A percentile compares a stretch with the other conserved stretches of the same genome.
phyloP scores from a whole-genome alignment of 2,888 invertebrate genomes.

The Eupithecia subfuscata region DNA sequence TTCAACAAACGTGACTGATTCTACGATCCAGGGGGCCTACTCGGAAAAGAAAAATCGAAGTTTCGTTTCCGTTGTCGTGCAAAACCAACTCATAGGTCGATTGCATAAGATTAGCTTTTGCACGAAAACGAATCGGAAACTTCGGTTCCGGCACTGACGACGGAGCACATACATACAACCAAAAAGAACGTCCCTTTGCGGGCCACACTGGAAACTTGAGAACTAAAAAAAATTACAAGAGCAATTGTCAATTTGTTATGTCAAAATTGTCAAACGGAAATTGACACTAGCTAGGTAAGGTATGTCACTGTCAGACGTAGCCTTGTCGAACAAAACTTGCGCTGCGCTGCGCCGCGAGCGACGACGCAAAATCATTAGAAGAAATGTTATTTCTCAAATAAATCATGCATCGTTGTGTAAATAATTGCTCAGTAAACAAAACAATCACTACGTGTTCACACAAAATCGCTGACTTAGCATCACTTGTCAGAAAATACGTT shows the following conservation, averaged over 20 bases:
- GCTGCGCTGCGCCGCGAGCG: constrained; percentile 12
- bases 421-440: background rate
- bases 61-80: no score
- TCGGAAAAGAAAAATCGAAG: no score
- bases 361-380: background rate
- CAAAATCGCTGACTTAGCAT: background rate
- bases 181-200: background rate
- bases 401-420: constrained; percentile 18
- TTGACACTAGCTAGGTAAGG: background rate
- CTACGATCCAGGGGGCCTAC: no score
- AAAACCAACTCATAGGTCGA: no score
- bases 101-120: no score
- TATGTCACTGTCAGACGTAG: background rate
- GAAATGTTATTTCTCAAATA: constrained; percentile 20
- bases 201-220: background rate
- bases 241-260: background rate
- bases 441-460: constrained; percentile 13
- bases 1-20: no score
- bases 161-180: background rate
- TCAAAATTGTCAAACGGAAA: background rate
- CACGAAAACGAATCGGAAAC: no score
- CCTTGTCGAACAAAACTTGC: background rate
- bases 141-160: no score
- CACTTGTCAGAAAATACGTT: constrained; percentile 22
- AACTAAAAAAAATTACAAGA: background rate